Base-by-base conservation (phyloP, 2,113 vertebrate species). In the Haplotaxodon microlepis region DNA sequence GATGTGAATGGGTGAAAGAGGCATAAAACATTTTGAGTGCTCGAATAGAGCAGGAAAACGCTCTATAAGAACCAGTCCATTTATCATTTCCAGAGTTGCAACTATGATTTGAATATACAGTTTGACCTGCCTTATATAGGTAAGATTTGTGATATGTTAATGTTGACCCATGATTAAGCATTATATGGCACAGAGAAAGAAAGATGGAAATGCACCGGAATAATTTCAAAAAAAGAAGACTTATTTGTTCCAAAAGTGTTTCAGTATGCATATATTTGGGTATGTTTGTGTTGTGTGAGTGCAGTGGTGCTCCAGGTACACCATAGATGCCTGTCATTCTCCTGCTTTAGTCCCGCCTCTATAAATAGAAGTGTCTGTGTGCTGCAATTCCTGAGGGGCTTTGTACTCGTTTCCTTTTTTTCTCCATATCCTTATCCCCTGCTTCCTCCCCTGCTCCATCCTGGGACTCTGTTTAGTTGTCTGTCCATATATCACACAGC, bases 331-430 rank as follows among this genome's bases (percentile, higher is more conserved):
- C 89, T 95, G 93, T 95, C 93, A 94, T 89, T 94, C 89, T 90
- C 80, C 53, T 63, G 88, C 88, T 92, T 85, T 86, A 85, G 92
- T 93, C 92, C 92, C 89, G 51, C 92, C 91, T 93, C 92, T 95
- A 95, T 94, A 95, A 95, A 96, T 95, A 96, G 93, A 94, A 86
- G 82, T 93, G 90, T 93, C 79, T 86, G 61, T 82, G 87, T 14
- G 51, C 85, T 91, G 71, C 86, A 84, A 86, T 89, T 94, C 93
- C 95, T 89, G 16, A 69, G 89, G 95, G 92, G 63, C 81, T 92
- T 95, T 90, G 54, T 88, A 85, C 84, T 88, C 69, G 29, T 92
- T 54, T 84, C 40, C 80, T 24, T 78, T 87, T 59, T 86, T 31
- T 11, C 73, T 84, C 83, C 84, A 86, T 81, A 54, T 90, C 73